Evolutionary conservation across 2,797 vertebrate genomes (phyloP), one percentile per base, ranked within the genome.

Genomic region (Dromococcyx pavoninus): DNA sequence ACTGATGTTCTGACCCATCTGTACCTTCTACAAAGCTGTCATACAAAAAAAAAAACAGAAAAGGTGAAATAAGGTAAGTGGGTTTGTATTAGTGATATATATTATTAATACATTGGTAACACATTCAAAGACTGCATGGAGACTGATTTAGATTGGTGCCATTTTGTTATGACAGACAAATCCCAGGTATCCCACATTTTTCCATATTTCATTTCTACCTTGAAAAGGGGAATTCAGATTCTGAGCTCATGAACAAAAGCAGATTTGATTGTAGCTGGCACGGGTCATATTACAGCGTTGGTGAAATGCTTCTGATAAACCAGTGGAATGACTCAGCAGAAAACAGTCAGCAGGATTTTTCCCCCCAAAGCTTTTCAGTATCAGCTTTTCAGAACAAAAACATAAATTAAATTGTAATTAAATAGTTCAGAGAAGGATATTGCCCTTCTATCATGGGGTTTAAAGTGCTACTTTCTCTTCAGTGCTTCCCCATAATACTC

Each of bases 311-410:
- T 37, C 74, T 73, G 90, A 95, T 88, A 93, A 94, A 92, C 73
- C 83, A 53, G 43, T 39, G 81, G 43, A 94, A 82, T 96, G 95
- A 97, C 89, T 96, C 96, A 93, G 91, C 87, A 96, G 79, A 96
- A 96, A 95, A 78, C 33, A 86, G 56, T 21, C 86, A 85, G 93
- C 76, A 88, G 57, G 72, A 82, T 85, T 91, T 95, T 79, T 28
- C 28, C 64, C n/a, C 67, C 88, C 41, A 66, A 92, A 89, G 87
- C 87, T 73, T 81, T 92, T 84, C 80, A n/a, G 80, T 90, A 94
- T 76, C 80, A 85, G 71, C 46, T 88, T 88, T 91, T 80, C 33
- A 6, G 18, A 93, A 80, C 32, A 71, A 28, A 65, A 92, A 94
- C 96, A 88, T 56, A 87, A 89, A 30, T 57, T 46, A 48, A n/a